Base-by-base conservation (phyloP, 2,888 invertebrate genomes). In the Synanthedon vespiformis region DNA sequence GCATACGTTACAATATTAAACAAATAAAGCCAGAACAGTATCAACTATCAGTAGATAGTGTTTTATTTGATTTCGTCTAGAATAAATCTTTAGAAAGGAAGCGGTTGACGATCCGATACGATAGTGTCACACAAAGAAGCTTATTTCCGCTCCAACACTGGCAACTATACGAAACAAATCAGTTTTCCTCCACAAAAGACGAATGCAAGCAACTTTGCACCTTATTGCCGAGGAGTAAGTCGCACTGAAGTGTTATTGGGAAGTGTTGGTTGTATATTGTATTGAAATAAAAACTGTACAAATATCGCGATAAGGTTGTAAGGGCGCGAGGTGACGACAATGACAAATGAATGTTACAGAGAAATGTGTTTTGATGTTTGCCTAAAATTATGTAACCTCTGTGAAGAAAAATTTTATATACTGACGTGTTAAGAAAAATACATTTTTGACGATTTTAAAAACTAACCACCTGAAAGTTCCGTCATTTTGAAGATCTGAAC, bases 201-300 rank as follows among this genome's bases (percentile, higher is more conserved):
- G 55, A 51, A 16, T 6, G 34, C 52, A 57, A 48, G 49, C 62
- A 40, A 65, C 55, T 60, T 50, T 58, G 51, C 56, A 62, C 65
- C 62, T 57, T 67, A 65, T 53, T 18, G 2, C 18, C 13, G 12
- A 50, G 18, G 22, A 22, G 18, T 16, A 34, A 34, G 34, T 34
- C 34, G 13, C 12, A 44, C n/a, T 44, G 16, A 10, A 16, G 48
- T 16, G 16, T 14, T 13, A 18, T 22, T 18, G 12, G 16, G 14
- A 48, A 10, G 22, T 48, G 14, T 76, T 72, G 76, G 65, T 68
- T 74, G 73, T 75, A 72, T 77, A 77, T 78, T 77, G 72, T 72
- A 79, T 65, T 67, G 79, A 78, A 86, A 86, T 85, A 86, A 85
- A 86, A 85, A 84, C 77, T 80, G 79, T 76, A 79, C 80, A 84